Evolutionary conservation across 2,888 invertebrate genomes (phyloP).

Genomic region (Drosophila macrospina): DNA sequence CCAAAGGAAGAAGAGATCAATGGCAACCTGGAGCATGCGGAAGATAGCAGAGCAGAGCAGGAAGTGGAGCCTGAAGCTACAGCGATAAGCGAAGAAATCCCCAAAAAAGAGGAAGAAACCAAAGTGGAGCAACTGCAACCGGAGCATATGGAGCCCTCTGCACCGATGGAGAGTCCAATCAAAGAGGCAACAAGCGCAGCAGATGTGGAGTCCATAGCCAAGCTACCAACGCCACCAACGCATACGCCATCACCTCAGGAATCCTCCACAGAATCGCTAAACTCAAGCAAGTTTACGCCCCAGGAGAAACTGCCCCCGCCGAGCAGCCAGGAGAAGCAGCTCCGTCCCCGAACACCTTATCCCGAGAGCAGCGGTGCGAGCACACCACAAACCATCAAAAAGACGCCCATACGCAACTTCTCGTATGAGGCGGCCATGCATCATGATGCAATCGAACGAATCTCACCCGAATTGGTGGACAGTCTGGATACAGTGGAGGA

Average conservation of each 20-base stretch:
- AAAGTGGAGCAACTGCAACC: background rate
- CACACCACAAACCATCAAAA: slow-evolving; percentile 73
- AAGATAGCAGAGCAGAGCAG: background rate
- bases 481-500: slow-evolving; percentile 78
- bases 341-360: slow-evolving; percentile 83
- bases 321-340: slow-evolving; percentile 64
- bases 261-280: slow-evolving; percentile 68
- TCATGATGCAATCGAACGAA: slow-evolving; percentile 76
- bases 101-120: background rate
- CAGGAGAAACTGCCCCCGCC: slow-evolving; percentile 48
- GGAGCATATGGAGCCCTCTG: slow-evolving; percentile 45
- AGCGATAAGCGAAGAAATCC: slow-evolving; percentile 1
- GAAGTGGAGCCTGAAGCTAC: background rate
- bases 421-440: slow-evolving; percentile 80
- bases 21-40: slow-evolving; percentile 30
- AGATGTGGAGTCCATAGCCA: slow-evolving; percentile 21
- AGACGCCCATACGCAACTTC: slow-evolving; percentile 76
- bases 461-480: slow-evolving; percentile 76
- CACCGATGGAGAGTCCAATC: slow-evolving; percentile 53
- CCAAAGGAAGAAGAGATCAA: slow-evolving; percentile 26
- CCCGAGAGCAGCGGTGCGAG: slow-evolving; percentile 77
- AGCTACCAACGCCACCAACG: slow-evolving; percentile 61
- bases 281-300: slow-evolving; percentile 65
- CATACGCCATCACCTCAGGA: slow-evolving; percentile 51
- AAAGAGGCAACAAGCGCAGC: background rate